phyloP scores from a whole-genome alignment of 2,113 vertebrate genomes.

The Thymallus thymallus region DNA sequence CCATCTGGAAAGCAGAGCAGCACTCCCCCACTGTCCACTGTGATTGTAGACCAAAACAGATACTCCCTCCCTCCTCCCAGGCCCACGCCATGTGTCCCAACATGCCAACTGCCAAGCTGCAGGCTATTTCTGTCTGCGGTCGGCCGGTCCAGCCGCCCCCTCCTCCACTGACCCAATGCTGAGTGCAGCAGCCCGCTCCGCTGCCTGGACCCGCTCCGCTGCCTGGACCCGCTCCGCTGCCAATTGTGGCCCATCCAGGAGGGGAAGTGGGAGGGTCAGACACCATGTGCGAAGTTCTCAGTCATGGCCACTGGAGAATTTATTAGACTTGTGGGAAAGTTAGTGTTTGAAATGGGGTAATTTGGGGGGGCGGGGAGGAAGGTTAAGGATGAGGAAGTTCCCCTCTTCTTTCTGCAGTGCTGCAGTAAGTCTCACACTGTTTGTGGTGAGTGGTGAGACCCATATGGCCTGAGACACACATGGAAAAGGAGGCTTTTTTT shows the following conservation, averaged over 20 bases:
- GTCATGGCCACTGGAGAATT: conserved; percentile 52
- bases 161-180: conserved; percentile 42
- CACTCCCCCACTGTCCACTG: conserved; percentile 7
- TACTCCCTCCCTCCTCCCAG: conserved; percentile 23
- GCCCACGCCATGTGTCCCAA: conserved; percentile 42
- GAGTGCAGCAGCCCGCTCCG: conserved; percentile 6
- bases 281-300: conserved; percentile 29
- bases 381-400: conserved; percentile 53
- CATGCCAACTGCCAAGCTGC: conserved; percentile 49
- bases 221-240: conserved; percentile 12
- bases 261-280: conserved; percentile 24
- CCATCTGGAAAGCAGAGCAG: conserved; percentile 10
- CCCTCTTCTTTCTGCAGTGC: conserved; percentile 28
- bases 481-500: conserved; percentile 44
- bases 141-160: neutral
- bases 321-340: conserved; percentile 67
- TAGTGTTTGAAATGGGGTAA: conserved; percentile 68
- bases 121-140: conserved; percentile 66
- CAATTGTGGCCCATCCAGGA: conserved; percentile 19
- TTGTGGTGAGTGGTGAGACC: conserved; percentile 37
- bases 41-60: conserved; percentile 39
- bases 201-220: neutral
- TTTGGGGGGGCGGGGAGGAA: conserved; percentile 41
- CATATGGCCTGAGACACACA: conserved; percentile 19
- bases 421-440: conserved; percentile 27